phyloP scores from a whole-genome alignment of 2,113 vertebrate genomes.

The Podarcis muralis region DNA sequence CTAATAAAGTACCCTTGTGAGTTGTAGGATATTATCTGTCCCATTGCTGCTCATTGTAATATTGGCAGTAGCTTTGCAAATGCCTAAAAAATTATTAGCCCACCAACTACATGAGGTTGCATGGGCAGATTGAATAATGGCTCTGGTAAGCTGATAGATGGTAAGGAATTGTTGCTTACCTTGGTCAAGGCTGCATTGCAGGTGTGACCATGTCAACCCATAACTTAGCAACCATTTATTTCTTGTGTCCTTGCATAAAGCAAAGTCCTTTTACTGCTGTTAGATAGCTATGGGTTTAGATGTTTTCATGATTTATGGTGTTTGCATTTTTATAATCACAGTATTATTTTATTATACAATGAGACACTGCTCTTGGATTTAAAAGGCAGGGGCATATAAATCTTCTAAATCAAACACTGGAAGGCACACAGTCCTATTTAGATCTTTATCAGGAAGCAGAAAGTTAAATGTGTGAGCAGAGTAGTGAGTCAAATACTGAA shows the following conservation, averaged over 20 bases:
- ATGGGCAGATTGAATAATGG: background rate
- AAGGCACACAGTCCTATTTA: background rate
- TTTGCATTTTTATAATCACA: background rate
- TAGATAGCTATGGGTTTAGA: background rate
- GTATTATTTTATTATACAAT: background rate
- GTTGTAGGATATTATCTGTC: background rate
- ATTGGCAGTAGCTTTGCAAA: background rate
- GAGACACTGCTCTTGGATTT: background rate
- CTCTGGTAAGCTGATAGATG: background rate
- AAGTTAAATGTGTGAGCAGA: background rate
- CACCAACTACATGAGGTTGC: background rate
- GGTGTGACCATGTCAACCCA: background rate
- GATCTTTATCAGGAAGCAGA: background rate
- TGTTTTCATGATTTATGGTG: background rate
- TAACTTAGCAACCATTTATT: background rate
- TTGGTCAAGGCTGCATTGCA: background rate
- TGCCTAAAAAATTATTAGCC: background rate
- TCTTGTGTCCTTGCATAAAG: background rate
- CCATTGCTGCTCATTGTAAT: background rate
- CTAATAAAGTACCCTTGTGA: background rate
- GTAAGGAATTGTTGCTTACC: background rate
- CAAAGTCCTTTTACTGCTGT: background rate
- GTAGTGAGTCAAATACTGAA: background rate
- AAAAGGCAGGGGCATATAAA: background rate
- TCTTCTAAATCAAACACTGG: background rate